Evolutionary conservation across 2,113 vertebrate species (phyloP).

Genomic region (Chinchilla lanigera): DNA sequence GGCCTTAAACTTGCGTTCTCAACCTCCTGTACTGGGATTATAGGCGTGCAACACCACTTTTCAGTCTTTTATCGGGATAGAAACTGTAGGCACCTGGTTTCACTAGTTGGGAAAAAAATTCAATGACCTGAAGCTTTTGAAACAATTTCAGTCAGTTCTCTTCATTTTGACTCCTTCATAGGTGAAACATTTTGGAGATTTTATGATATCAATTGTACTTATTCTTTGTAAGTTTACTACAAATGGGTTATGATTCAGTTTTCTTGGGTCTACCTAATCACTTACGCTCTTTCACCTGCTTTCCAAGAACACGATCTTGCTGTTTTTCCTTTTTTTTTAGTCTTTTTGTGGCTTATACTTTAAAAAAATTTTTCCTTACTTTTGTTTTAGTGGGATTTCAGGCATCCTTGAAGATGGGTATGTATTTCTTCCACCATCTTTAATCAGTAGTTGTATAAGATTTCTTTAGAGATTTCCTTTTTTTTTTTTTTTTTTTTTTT

Average conservation of each 20-base stretch:
- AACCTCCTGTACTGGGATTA: not conserved
- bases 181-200: conserved; percentile 6
- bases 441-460: not conserved
- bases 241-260: not conserved
- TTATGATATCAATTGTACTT: not conserved
- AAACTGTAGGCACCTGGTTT: not conserved
- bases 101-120: not conserved
- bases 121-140: conserved; percentile 32
- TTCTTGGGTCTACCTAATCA: not conserved
- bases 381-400: conserved; percentile 34
- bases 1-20: not conserved
- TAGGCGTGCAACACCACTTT: not conserved
- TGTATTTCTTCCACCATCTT: not conserved
- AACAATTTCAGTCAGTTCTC: not conserved
- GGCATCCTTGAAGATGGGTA: not conserved
- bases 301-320: not conserved
- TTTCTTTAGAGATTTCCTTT: not conserved
- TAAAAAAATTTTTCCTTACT: not conserved
- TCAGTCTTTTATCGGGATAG: not conserved
- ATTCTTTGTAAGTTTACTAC: not conserved
- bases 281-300: not conserved
- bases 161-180: conserved; percentile 24
- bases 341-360: not conserved
- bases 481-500: not conserved
- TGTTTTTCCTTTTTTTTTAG: not conserved